Evolutionary conservation across 2,797 vertebrate genomes (phyloP).

Genomic region (Amblyopsis hoosieri): DNA sequence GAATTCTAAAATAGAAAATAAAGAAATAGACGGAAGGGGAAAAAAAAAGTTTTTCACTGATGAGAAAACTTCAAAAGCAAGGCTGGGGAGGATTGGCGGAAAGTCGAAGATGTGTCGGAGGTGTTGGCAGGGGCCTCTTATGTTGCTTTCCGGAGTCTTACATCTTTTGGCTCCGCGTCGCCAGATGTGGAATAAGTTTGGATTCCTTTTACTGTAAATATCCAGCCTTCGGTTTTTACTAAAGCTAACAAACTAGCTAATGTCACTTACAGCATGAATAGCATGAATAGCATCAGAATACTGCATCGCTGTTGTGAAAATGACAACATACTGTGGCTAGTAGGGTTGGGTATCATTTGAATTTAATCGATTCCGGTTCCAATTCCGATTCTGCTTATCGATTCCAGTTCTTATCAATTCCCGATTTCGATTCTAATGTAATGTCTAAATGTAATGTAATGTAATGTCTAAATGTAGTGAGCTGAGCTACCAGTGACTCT

Average conservation of each 20-base stretch:
- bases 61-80: conserved; percentile 54
- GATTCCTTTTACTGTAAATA: neutral
- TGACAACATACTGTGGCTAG: neutral
- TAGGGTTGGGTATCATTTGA: too few species aligned
- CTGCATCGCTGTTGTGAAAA: conserved; percentile 17
- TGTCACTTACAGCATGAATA: conserved; percentile 14
- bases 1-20: conserved; percentile 19
- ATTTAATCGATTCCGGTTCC: too few species aligned
- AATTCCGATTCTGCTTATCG: too few species aligned
- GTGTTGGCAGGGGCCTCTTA: conserved; percentile 31
- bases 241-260: conserved; percentile 41
- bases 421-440: too few species aligned
- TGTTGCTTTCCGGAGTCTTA: conserved; percentile 39
- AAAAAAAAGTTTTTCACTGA: conserved; percentile 23
- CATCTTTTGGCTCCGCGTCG: conserved; percentile 53
- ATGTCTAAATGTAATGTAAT: too few species aligned
- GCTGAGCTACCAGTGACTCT: too few species aligned
- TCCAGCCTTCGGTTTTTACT: conserved; percentile 36
- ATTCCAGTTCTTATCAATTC: too few species aligned
- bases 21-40: too few species aligned
- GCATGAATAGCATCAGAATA: conserved; percentile 15
- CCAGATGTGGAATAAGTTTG: conserved; percentile 34
- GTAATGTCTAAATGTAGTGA: too few species aligned
- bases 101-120: conserved; percentile 13
- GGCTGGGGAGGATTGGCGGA: conserved; percentile 51